These are phyloP conservation scores for Solenodon paradoxus DNA, from an alignment of 2,113 vertebrate genomes.

Conservation along the genomic window DNA sequence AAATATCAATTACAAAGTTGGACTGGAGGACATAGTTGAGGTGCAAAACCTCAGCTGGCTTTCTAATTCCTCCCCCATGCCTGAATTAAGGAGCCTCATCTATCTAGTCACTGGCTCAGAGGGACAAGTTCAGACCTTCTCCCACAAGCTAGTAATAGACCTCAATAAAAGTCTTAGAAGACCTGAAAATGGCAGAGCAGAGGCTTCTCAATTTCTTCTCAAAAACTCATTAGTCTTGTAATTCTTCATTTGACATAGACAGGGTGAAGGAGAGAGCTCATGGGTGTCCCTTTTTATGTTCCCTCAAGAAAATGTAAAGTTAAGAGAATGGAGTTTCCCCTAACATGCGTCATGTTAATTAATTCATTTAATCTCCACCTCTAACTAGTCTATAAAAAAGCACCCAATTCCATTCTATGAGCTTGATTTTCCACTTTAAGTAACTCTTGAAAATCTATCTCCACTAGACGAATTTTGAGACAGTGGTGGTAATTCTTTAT, in stretches of 20 bases:
- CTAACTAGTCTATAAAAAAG: constrained; percentile 3
- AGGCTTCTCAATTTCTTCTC: background rate
- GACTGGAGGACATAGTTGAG: background rate
- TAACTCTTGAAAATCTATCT: background rate
- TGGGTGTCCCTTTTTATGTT: background rate
- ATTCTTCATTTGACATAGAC: background rate
- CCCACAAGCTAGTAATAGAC: background rate
- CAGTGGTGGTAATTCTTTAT: background rate
- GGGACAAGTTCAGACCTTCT: background rate
- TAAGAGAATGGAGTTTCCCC: background rate
- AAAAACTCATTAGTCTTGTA: background rate
- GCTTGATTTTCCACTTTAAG: background rate
- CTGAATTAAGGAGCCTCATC: background rate
- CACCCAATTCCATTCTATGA: background rate
- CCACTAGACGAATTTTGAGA: background rate
- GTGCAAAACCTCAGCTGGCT: background rate
- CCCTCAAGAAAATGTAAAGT: background rate
- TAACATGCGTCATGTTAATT: background rate
- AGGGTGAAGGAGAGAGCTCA: background rate
- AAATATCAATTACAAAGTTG: constrained; percentile 32
- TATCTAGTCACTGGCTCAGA: background rate
- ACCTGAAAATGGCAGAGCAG: background rate
- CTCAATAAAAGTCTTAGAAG: constrained; percentile 3
- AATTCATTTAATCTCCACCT: background rate
- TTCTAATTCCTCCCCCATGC: background rate